Percentiles rank a stretch among this genome's conserved stretches.
Conservation (phyloP, 2,888 invertebrate genomes). For the Pammene aurita region DNA sequence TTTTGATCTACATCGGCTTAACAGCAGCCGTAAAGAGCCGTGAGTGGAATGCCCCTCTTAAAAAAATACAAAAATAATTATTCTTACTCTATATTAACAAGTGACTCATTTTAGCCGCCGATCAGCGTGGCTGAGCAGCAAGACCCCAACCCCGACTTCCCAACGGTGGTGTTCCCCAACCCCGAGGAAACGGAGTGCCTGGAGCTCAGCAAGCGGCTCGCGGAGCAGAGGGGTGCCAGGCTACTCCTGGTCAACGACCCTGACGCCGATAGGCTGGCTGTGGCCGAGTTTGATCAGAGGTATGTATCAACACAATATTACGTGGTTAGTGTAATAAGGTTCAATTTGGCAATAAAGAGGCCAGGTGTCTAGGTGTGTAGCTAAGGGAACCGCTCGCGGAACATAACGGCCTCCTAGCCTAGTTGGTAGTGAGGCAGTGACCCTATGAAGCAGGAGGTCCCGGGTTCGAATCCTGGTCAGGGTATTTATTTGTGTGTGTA, state of each 20-base stretch:
- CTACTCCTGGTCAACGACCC: conserved; percentile 98
- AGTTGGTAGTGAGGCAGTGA: too few species aligned
- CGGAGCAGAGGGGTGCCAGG: conserved; percentile 86
- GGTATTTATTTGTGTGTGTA: too few species aligned
- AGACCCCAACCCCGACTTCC: conserved; percentile 97
- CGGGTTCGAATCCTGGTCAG: too few species aligned
- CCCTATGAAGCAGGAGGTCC: too few species aligned
- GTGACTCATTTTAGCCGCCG: conserved; percentile 75
- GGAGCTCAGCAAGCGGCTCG: conserved; percentile 89
- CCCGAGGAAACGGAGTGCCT: conserved; percentile 96
- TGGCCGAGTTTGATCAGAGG: conserved; percentile 91
- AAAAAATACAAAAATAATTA: too few species aligned
- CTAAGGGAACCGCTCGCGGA: too few species aligned
- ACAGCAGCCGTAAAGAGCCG: too few species aligned
- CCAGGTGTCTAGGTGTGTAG: too few species aligned
- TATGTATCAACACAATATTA: conserved; percentile 54
- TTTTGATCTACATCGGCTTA: too few species aligned
- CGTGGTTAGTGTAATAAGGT: neutral
- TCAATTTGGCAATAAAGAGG: too few species aligned
- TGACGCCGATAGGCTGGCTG: conserved; percentile 97
- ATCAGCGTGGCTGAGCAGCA: conserved; percentile 89
- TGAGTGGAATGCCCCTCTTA: too few species aligned
- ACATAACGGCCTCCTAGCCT: too few species aligned
- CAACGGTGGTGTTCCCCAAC: conserved; percentile 98
- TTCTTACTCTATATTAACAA: neutral